Evolutionary conservation across 1,140 invertebrate species (phyloP), one percentile per base, ranked within the genome.

Genomic region (Tetramorium parvispinum): DNA sequence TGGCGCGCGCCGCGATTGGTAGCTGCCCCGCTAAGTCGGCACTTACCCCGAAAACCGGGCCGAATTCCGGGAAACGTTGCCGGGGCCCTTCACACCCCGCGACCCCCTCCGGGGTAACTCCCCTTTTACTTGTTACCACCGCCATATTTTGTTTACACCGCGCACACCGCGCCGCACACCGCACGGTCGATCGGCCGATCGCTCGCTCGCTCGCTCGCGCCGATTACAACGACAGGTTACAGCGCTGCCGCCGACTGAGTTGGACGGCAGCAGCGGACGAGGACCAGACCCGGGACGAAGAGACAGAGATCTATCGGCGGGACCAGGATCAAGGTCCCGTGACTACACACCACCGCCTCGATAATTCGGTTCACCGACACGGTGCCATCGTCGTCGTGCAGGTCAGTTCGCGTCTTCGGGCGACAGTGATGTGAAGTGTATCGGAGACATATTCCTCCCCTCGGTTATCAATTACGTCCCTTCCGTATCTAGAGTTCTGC

Each of bases 31-130:
- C 37, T 24, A 16, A 0, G 21, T 7, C 76, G 68, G 8, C 27
- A 40, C 32, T 77, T 91, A 90, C 87, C 75, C 87, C 87, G 89
- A 91, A 91, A 91, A 86, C 27, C 77, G 5, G 40, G 1, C 13
- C 57, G 59, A 18, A 88, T 91, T 90, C 87, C 63, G 37, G 73
- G 89, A 88, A 91, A 88, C 85, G 55, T 61, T 40, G 7, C 13
- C 55, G 59, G 49, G 40, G 68, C 68, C 65, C 53, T 40, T 57
- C 79, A 37, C 78, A 57, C 40, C 43, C 59, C 85, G 57, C 63
- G 51, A 51, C 21, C 83, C 61, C 65, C 65, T 16, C 40, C 65
- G 71, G 51, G 79, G 53, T 83, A 5, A 59, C 79, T 75, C 68
- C 68, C 68, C 68, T 65, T 77, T 85, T 78, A 71, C 51, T 59